Evolutionary conservation across 2,113 vertebrate species (phyloP).

Genomic region (Trachemys scripta): DNA sequence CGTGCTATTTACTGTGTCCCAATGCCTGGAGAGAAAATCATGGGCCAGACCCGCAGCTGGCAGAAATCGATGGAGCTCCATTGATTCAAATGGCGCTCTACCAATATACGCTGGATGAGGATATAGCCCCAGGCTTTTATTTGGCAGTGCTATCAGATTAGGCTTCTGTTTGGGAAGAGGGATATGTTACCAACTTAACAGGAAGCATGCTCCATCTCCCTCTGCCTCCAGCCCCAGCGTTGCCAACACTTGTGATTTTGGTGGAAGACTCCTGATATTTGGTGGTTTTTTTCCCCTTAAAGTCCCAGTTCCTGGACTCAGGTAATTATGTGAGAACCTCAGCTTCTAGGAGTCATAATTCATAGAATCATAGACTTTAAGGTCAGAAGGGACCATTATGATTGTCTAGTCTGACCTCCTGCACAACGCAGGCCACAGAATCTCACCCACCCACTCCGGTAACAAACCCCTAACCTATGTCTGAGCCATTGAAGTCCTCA

Average conservation of each 20-base stretch:
- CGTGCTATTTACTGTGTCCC: background rate
- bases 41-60: background rate
- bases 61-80: background rate
- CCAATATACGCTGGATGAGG: background rate
- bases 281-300: background rate
- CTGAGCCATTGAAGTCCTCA: no score
- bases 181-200: background rate
- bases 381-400: no score
- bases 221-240: background rate
- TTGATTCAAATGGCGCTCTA: background rate
- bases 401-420: no score
- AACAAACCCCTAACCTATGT: no score
- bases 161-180: background rate
- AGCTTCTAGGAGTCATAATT: background rate
- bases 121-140: background rate
- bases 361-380: no score
- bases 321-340: background rate
- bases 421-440: no score
- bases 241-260: background rate
- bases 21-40: background rate
- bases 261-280: background rate
- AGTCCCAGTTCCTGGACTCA: background rate
- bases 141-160: background rate
- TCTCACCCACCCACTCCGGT: no score
- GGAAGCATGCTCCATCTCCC: background rate